Base-by-base conservation (phyloP, 2,797 vertebrate species). In the Cryptoblepharus egeriae region DNA sequence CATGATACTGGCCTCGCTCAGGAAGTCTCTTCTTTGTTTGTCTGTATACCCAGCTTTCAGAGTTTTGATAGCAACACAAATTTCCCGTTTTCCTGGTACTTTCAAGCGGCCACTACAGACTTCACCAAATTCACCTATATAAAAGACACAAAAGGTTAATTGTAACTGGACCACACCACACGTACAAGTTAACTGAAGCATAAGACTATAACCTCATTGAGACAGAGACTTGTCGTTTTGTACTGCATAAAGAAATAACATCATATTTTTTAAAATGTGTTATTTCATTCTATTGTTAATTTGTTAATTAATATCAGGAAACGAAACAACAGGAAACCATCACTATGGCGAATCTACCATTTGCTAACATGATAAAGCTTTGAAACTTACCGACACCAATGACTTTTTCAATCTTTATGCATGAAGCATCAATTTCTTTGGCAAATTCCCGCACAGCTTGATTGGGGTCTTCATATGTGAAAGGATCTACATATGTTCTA, bases 321-420 rank as follows among this genome's bases (percentile, higher is more conserved):
- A 35, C 37, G 1, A 67, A 24, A 58, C 6, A 22, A 58, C 18
- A n/a, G 22, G 52, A 60, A 22, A 32, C 32, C 24, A 2, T 7
- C 6, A 28, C 57, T 60, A 79, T 68, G 57, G 87, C 58, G n/a
- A 87, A 91, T 86, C 67, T 1, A 6, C 52, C 86, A 37, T 86
- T 88, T 64, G 70, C 15, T 82, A 83, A 87, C 76, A 83, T 9
- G 55, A n/a, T 73, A 61, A 92, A 60, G 74, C 70, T 88, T 86
- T 88, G 86, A 90, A 77, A 88, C 97, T 97, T 94, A 99, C 98
- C 98, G 10, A 99, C 97, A 83, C 98, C 98, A 68, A 99, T 99
- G 78, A 99, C 98, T 96, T 98, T 99, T 95, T 99, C 98, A 20
- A 99, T 99, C 95, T 99, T 99, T 93, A 99, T 99, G 84, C 98